Conservation (phyloP, 2,113 vertebrate species). For the Epinephelus moara region DNA sequence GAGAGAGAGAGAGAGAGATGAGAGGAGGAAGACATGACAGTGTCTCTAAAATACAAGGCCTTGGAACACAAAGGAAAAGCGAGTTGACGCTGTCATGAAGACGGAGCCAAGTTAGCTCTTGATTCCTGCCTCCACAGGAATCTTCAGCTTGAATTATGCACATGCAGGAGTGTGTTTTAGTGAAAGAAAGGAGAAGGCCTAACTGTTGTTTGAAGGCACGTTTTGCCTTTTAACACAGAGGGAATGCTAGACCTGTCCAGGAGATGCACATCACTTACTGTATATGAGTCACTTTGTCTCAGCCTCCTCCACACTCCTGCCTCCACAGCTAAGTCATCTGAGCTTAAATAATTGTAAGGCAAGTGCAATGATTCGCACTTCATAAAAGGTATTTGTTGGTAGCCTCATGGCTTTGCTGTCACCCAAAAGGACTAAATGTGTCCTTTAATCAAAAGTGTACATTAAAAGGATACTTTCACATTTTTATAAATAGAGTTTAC, state of each 20-base stretch:
- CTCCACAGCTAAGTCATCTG: conserved; percentile 19
- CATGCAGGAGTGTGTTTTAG: conserved; percentile 27
- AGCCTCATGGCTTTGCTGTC: neutral
- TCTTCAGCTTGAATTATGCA: conserved; percentile 58
- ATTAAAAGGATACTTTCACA: neutral
- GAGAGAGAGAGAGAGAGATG: conserved; percentile 43
- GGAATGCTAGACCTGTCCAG: conserved; percentile 35
- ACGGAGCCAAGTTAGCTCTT: conserved; percentile 45
- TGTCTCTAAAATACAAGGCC: conserved; percentile 57
- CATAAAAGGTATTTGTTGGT: neutral
- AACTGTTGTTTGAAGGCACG: conserved; percentile 33
- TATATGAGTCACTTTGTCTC: conserved; percentile 51
- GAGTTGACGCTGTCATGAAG: conserved; percentile 54
- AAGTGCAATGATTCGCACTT: conserved; percentile 8
- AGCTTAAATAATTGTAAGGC: conserved; percentile 17
- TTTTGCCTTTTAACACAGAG: conserved; percentile 36
- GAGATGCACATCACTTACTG: conserved; percentile 45
- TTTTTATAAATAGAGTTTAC: too few relatives aligned
- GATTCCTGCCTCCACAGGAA: conserved; percentile 45
- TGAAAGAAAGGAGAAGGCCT: conserved; percentile 9
- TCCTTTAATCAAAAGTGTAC: neutral
- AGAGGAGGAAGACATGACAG: conserved; percentile 54
- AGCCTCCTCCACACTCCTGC: conserved; percentile 19
- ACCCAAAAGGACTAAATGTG: neutral
- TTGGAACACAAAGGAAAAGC: conserved; percentile 46